Base-by-base conservation (phyloP, 2,888 invertebrate genomes). In the Ceraclea dissimilis region DNA sequence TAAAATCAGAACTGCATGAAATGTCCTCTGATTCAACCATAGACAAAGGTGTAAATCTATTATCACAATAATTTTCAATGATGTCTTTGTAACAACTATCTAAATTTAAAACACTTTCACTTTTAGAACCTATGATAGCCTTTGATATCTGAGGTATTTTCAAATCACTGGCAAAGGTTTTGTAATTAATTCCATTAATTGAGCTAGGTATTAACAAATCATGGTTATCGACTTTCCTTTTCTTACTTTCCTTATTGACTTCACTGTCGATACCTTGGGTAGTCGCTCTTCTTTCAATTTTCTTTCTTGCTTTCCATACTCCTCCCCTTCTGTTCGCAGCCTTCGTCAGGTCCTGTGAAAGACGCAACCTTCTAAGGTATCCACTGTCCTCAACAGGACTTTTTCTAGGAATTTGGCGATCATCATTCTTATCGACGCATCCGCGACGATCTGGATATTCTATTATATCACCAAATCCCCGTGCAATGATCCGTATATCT, bases 381-480 rank as follows among this genome's bases (percentile, higher is more conserved):
- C 20, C 49, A 20, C 26, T 39, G 20, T 54, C 47, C n/a, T 20
- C 48, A 17, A 21, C 13, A 4, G 33, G 18, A 17, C 16, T 43
- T 11, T 19, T 20, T 17, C 13, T 47, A n/a, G 47, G 20, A 5
- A n/a, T 11, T 18, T 51, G 11, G 49, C 26, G n/a, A 16, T 44
- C 50, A 49, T 54, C 49, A 16, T 55, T 44, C 21, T 47, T 48
- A 47, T 26, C n/a, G 6, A 21, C 39, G 22, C 58, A 56, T 56
- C 20, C 52, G 33, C 47, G 48, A 43, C 53, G 56, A 17, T 53
- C 43, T 1, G 58, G 51, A 49, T 55, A 56, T 20, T 61, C 61
- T 18, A 61, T 49, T n/a, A 61, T 61, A 17, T 61, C 61, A 21
- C 61, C 61, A 39, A 61, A 61, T 2, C 61, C 58, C 11, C 61